phyloP scores from a whole-genome alignment of 2,113 vertebrate genomes.

The Edolisoma coerulescens region DNA sequence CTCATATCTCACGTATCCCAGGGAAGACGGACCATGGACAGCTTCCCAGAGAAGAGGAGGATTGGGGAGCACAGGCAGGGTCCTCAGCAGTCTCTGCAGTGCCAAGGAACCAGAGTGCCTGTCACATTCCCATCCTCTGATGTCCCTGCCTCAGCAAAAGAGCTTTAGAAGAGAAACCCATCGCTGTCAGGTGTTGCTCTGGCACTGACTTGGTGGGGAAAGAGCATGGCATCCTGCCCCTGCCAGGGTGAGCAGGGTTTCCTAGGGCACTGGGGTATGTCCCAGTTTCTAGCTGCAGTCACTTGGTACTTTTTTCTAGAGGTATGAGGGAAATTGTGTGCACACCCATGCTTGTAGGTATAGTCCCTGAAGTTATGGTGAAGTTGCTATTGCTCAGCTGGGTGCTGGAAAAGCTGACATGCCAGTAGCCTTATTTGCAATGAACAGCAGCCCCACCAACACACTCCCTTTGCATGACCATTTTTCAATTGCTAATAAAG shows the following conservation, averaged over 20 bases:
- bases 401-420: neutral
- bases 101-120: rapidly evolving
- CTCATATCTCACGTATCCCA: neutral
- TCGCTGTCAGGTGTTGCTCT: neutral
- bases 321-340: neutral
- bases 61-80: neutral
- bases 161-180: neutral
- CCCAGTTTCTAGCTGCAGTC: neutral
- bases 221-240: neutral
- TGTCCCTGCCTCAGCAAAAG: neutral
- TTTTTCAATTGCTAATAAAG: neutral
- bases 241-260: neutral
- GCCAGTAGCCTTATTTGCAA: neutral
- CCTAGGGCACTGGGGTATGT: rapidly evolving
- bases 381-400: neutral
- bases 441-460: neutral
- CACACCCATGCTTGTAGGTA: neutral
- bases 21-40: rapidly evolving
- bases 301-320: neutral
- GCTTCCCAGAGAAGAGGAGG: neutral
- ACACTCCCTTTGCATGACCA: neutral
- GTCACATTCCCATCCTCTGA: neutral
- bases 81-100: neutral
- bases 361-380: neutral
- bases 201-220: neutral